Evolutionary conservation across 2,797 vertebrate genomes (phyloP), one percentile per base, ranked within the genome.

Genomic region (Astyanax mexicanus): DNA sequence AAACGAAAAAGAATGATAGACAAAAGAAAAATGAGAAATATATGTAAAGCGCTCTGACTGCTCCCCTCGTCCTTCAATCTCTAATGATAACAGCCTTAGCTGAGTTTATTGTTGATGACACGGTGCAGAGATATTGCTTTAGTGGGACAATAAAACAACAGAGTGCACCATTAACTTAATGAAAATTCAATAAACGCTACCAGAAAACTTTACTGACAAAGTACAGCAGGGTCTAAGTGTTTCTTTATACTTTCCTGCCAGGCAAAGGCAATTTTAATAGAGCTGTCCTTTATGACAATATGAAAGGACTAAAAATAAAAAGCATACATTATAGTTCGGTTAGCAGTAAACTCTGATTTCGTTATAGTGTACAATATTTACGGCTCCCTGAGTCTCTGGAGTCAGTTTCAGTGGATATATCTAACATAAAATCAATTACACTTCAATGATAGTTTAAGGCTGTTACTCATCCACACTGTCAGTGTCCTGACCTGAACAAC

Each of bases 151-250:
- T 92, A 92, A 92, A 93, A 83, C 77, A 81, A 72, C 80, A 83
- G 81, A 80, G 76, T 85, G 82, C 55, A 84, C 88, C 87, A 93
- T 94, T 92, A 91, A 84, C 86, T 89, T 90, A 92, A 94, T 93
- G 89, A 93, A 93, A 90, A 92, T 83, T 82, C 76, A 74, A 84
- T 88, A 86, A 90, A 88, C 82, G 85, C 84, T 87, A 87, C 81
- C 77, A 83, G 77, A 79, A 75, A 75, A 82, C 71, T 84, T 84
- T 83, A 69, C 83, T 88, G 85, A 92, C 86, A 80, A 87, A 91
- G 75, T 84, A 66, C 62, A 64, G 70, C 69, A 19, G 27, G 67
- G 72, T 80, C 82, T 74, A 74, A 77, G 83, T 86, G 74, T 83
- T 52, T 82, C 77, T 84, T 83, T 87, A 87, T 84, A 74, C 83